Conservation (phyloP, 2,113 vertebrate genomes). For the Anarrhichthys ocellatus region DNA sequence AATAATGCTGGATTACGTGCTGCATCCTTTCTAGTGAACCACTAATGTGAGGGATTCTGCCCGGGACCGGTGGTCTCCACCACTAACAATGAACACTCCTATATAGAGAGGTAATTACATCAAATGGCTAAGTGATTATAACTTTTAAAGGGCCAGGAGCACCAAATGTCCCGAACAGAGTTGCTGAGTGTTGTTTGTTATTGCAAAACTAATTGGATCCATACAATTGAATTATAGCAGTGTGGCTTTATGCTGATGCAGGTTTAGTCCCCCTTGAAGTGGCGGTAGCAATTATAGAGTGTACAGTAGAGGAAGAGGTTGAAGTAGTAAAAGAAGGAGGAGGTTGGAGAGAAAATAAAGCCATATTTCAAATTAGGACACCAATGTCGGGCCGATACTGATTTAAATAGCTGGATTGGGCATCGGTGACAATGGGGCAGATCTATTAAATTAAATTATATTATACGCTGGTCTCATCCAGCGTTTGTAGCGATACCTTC, state of each 20-base stretch:
- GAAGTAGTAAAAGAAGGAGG: background rate
- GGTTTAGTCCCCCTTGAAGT: background rate
- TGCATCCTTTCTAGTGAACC: background rate
- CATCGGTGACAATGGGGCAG: too few relatives aligned
- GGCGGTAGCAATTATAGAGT: constrained; percentile 4
- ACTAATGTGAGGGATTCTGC: background rate
- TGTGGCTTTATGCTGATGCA: constrained; percentile 1
- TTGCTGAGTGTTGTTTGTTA: background rate
- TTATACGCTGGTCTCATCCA: too few relatives aligned
- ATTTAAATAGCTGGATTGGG: too few relatives aligned
- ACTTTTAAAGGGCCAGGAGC: background rate
- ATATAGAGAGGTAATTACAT: too few relatives aligned
- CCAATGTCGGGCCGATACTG: background rate
- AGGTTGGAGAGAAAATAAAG: constrained; percentile 18
- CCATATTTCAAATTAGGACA: background rate
- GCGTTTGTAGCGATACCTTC: too few relatives aligned
- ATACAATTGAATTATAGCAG: background rate
- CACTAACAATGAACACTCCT: background rate
- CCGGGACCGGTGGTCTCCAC: too few relatives aligned
- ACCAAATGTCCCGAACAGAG: background rate
- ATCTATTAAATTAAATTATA: too few relatives aligned
- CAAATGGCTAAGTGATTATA: background rate
- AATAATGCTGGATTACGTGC: background rate
- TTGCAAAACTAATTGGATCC: background rate
- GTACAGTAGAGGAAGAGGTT: constrained; percentile 1